Evolutionary conservation across 92 coral and sea anemone species (phyloP).

Genomic region (Muricea muricata): DNA sequence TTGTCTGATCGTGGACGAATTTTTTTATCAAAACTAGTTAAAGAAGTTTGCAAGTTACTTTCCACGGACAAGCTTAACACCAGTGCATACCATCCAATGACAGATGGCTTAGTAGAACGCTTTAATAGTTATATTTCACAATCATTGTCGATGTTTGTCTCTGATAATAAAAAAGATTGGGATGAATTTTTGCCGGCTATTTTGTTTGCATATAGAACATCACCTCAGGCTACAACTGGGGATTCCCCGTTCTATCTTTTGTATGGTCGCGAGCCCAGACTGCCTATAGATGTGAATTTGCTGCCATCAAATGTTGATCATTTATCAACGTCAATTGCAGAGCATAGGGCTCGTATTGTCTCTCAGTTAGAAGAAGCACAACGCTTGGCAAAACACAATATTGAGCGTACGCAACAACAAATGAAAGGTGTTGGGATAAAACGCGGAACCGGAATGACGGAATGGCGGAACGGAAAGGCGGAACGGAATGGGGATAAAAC

Average conservation of each 20-base stretch:
- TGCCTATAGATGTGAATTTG: conserved; percentile 66
- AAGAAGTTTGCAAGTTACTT: conserved; percentile 66
- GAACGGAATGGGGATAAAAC: too few species aligned
- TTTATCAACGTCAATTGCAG: conserved; percentile 52
- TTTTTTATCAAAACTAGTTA: conserved; percentile 56
- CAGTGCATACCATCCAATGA: conserved; percentile 42
- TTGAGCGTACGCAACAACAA: conserved; percentile 63
- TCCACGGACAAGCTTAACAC: conserved; percentile 42
- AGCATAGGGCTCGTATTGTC: conserved; percentile 62
- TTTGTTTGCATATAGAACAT: conserved; percentile 58
- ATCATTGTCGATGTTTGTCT: conserved; percentile 55
- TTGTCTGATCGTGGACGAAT: conserved; percentile 69
- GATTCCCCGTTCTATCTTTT: conserved; percentile 69
- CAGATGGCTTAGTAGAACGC: conserved; percentile 26
- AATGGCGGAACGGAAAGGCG: too few species aligned
- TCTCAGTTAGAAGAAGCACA: conserved; percentile 64
- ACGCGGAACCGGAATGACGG: too few species aligned
- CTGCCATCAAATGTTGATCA: conserved; percentile 47
- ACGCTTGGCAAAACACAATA: conserved; percentile 50
- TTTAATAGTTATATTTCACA: conserved; percentile 39
- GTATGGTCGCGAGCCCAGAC: conserved; percentile 63
- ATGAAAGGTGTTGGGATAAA: too few species aligned
- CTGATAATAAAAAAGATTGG: conserved; percentile 56
- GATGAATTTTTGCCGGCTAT: conserved; percentile 39
- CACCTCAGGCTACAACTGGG: conserved; percentile 55